These are phyloP conservation scores for Paradisaea rubra DNA, from an alignment of 2,113 vertebrate genomes.

Conservation along the genomic window DNA sequence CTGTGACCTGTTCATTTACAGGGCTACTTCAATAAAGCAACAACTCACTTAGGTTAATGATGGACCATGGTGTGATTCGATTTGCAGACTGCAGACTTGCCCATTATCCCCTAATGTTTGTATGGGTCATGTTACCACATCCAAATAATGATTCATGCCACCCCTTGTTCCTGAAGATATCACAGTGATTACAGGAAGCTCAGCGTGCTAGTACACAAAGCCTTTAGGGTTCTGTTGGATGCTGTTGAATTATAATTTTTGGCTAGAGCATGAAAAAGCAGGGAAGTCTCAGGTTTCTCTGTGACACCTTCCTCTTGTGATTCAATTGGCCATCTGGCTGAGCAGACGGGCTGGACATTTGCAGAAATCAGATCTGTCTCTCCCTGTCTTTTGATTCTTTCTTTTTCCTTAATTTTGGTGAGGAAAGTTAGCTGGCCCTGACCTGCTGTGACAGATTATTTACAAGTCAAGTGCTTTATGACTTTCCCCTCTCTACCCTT, in stretches of 20 bases:
- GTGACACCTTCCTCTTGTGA: slow-evolving; percentile 17
- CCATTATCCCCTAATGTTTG: slow-evolving; percentile 58
- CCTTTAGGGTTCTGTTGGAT: not conserved
- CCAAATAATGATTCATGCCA: slow-evolving; percentile 45
- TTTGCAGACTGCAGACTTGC: slow-evolving; percentile 55
- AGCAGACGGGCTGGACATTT: not conserved
- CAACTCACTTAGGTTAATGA: slow-evolving; percentile 71
- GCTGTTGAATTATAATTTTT: slow-evolving; percentile 20
- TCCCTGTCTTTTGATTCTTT: not conserved
- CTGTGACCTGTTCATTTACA: slow-evolving; percentile 68
- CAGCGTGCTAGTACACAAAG: not conserved
- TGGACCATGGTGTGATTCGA: slow-evolving; percentile 63
- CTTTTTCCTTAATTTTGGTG: not conserved
- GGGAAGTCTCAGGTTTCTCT: not conserved
- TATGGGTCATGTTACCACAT: slow-evolving; percentile 52
- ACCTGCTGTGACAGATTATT: not conserved
- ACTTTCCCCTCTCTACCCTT: no score
- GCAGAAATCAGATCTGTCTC: not conserved
- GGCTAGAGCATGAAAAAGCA: not conserved
- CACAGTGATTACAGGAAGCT: slow-evolving; percentile 15
- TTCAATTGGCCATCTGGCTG: slow-evolving; percentile 19
- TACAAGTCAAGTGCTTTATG: not conserved
- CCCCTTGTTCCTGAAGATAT: slow-evolving; percentile 20
- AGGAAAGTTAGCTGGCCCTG: not conserved
- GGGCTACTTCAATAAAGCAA: slow-evolving; percentile 60